Evolutionary conservation across 2,888 invertebrate genomes (phyloP).

Genomic region (Deilephila elpenor): DNA sequence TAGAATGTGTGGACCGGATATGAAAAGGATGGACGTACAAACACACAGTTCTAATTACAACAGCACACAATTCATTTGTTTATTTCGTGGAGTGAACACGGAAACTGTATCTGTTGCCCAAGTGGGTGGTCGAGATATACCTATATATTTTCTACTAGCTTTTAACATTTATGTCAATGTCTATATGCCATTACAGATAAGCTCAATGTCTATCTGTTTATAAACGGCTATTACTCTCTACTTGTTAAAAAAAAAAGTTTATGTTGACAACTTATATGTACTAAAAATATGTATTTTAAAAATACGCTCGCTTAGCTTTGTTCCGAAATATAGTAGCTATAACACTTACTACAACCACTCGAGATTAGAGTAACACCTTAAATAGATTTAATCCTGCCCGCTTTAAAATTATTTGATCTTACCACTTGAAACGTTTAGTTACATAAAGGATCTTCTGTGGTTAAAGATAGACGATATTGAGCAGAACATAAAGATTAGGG

Average conservation of each 20-base stretch:
- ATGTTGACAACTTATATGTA: background rate
- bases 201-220: background rate
- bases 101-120: slow-evolving; percentile 66
- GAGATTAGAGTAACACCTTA: slow-evolving; percentile 78
- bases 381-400: slow-evolving; percentile 68
- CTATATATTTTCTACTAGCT: background rate
- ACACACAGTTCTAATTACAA: slow-evolving; percentile 78
- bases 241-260: too few species aligned
- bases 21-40: slow-evolving; percentile 67
- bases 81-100: slow-evolving; percentile 71
- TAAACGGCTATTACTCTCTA: too few species aligned
- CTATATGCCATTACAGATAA: background rate
- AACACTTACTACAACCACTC: slow-evolving; percentile 54
- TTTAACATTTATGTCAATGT: background rate
- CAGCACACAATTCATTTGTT: slow-evolving; percentile 79
- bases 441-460: slow-evolving; percentile 38
- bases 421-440: slow-evolving; percentile 68
- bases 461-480: slow-evolving; percentile 41
- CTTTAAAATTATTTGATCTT: slow-evolving; percentile 69
- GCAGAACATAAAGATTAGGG: slow-evolving; percentile 38
- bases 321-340: slow-evolving; percentile 54
- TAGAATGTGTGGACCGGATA: slow-evolving; percentile 60
- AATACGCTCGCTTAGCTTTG: slow-evolving; percentile 56
- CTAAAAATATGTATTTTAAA: slow-evolving; percentile 43
- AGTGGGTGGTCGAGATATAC: slow-evolving; percentile 73